Evolutionary conservation across 2,888 invertebrate genomes (phyloP), one percentile per base, ranked within the genome.

Genomic region (Iphiclides podalirius): DNA sequence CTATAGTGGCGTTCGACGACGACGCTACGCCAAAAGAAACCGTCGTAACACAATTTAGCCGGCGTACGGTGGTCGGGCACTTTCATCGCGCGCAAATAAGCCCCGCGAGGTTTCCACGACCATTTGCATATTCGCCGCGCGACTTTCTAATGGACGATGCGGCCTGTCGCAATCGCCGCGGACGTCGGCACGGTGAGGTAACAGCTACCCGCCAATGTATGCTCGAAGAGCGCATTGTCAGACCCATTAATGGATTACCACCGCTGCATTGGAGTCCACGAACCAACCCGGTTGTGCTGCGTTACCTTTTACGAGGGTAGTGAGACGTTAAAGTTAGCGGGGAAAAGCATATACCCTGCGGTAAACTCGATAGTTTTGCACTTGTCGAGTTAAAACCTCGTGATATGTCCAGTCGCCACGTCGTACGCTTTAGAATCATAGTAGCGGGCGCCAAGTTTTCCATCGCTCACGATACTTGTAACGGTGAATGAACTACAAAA

Each of bases 61-160:
- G n/a, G 77, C 74, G 82, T 83, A 83, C 84, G 80, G 85, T 82
- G 78, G 78, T 77, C 79, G 84, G n/a, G 82, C 82, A 86, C 87
- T 87, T 88, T 88, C 86, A 85, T 87, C 84, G 84, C 72, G 82
- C 80, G 83, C 84, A 81, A 82, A 80, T 82, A 85, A 81, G 79
- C 82, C 74, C 84, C 84, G 87, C 86, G 85, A 80, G 85, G 85
- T 87, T 87, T 87, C 87, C 87, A 88, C 87, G 85, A 87, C 80
- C 85, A 88, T 88, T 88, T 88, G 88, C 88, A 88, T 88, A 87
- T 87, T 86, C 82, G 79, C 83, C 36, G 44, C 13, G 20, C 79
- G 83, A 88, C 87, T 87, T 88, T 88, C 88, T 88, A 88, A 88
- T 87, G 86, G 86, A 81, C 86, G 84, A 85, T 84, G 79, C 79